phyloP scores from a whole-genome alignment of 1,140 invertebrate genomes.

The Rhyzopertha dominica region DNA sequence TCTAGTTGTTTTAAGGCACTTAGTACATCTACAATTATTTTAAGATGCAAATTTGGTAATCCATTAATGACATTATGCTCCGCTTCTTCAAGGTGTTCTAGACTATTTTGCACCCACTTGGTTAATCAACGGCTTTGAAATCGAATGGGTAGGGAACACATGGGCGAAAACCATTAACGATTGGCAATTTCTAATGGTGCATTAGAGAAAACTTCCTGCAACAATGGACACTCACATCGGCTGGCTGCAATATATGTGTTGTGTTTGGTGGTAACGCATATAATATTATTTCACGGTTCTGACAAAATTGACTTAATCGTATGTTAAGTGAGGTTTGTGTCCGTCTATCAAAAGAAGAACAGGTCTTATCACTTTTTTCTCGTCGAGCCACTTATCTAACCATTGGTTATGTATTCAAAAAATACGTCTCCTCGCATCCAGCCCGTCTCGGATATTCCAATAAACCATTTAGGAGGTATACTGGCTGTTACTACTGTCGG shows the following conservation, averaged over 20 bases:
- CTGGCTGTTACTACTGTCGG: constrained; percentile 22
- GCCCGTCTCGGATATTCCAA: constrained; percentile 24
- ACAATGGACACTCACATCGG: constrained; percentile 42
- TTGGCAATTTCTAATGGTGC: no score
- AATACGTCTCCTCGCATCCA: constrained; percentile 28
- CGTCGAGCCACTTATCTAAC: constrained; percentile 16
- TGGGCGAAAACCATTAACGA: no score
- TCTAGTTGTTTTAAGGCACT: no score
- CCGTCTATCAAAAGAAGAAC: constrained; percentile 43
- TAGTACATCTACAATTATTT: no score
- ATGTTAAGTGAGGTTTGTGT: constrained; percentile 42
- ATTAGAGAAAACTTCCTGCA: no score
- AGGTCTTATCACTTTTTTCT: constrained; percentile 19
- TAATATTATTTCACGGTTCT: constrained; percentile 38
- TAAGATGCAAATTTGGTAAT: no score
- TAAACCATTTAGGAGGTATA: constrained; percentile 24
- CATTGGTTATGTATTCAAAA: constrained; percentile 20
- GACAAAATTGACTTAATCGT: constrained; percentile 38
- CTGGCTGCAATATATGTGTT: constrained; percentile 44
- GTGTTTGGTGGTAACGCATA: constrained; percentile 42
- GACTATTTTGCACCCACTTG: no score
- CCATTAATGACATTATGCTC: no score
- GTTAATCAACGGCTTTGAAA: no score
- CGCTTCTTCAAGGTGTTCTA: no score
- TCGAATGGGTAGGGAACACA: no score